Evolutionary conservation across 2,888 invertebrate species (phyloP).

Genomic region (Bellardia pandia): DNA sequence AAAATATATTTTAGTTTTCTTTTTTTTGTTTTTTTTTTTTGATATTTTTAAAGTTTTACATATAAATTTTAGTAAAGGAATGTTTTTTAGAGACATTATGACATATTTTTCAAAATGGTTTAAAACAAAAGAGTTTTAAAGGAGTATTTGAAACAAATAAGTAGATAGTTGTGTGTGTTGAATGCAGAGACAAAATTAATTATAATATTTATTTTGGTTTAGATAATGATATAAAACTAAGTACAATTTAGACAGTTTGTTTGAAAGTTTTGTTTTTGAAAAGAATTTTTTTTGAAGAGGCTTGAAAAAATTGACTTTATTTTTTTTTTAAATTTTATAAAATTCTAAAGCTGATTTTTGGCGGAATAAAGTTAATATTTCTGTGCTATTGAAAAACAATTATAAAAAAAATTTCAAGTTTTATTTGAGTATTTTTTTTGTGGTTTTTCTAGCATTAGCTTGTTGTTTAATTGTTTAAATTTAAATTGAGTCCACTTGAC

Average conservation of each 20-base stretch:
- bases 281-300: background rate
- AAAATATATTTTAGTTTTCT: conserved; percentile 1
- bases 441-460: background rate
- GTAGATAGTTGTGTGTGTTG: too few relatives aligned
- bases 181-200: too few relatives aligned
- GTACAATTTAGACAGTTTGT: too few relatives aligned
- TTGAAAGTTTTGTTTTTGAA: background rate
- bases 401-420: too few relatives aligned
- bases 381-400: too few relatives aligned
- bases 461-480: background rate
- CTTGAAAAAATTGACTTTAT: background rate
- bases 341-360: conserved; percentile 15
- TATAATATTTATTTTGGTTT: too few relatives aligned
- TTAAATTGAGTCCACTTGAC: background rate
- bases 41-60: background rate
- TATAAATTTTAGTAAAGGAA: conserved; percentile 7
- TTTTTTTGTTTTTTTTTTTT: background rate
- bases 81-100: background rate
- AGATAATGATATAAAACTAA: too few relatives aligned
- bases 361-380: too few relatives aligned
- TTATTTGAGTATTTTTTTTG: too few relatives aligned
- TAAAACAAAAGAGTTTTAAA: too few relatives aligned
- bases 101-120: too few relatives aligned
- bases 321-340: background rate
- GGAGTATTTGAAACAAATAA: too few relatives aligned